phyloP scores from a whole-genome alignment of 1,140 invertebrate species.

The Aphaenogaster rudis region DNA sequence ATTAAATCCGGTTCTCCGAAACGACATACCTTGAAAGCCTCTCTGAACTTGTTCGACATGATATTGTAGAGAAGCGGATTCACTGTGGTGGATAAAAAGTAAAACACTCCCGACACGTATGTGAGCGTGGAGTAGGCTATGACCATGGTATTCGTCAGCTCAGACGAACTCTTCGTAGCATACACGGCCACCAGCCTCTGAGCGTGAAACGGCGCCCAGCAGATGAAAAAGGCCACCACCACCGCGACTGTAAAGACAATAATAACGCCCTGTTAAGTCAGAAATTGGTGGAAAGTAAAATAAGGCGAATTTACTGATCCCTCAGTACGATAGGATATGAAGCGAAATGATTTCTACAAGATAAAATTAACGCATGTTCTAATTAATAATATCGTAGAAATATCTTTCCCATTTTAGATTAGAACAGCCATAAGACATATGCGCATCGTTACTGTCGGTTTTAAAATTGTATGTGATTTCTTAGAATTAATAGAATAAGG shows the following conservation, averaged over 20 bases:
- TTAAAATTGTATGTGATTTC: not conserved
- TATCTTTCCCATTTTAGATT: not conserved
- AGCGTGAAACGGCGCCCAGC: slow-evolving; percentile 98
- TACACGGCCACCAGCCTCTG: slow-evolving; percentile 94
- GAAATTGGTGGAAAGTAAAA: not conserved
- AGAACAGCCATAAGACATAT: not conserved
- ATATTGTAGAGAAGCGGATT: slow-evolving; percentile 95
- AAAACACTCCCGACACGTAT: slow-evolving; percentile 91
- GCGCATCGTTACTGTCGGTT: not conserved
- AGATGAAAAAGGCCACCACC: slow-evolving; percentile 97
- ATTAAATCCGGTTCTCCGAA: slow-evolving; percentile 2
- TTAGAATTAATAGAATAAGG: not conserved
- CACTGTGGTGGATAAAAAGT: slow-evolving; percentile 92
- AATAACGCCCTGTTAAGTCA: not conserved
- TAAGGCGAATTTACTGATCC: not conserved
- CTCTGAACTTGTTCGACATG: slow-evolving; percentile 95
- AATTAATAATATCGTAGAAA: slow-evolving; percentile 1
- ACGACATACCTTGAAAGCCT: slow-evolving; percentile 92
- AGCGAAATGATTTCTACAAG: not conserved
- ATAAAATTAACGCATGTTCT: not conserved
- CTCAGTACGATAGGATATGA: not conserved
- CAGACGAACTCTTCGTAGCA: slow-evolving; percentile 84
- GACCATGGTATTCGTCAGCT: slow-evolving; percentile 78
- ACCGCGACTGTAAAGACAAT: slow-evolving; percentile 93
- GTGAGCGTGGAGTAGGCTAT: slow-evolving; percentile 89